Evolutionary conservation across 2,888 invertebrate genomes (phyloP), one percentile per base, ranked within the genome.

Genomic region (Chymomyza procnemis): DNA sequence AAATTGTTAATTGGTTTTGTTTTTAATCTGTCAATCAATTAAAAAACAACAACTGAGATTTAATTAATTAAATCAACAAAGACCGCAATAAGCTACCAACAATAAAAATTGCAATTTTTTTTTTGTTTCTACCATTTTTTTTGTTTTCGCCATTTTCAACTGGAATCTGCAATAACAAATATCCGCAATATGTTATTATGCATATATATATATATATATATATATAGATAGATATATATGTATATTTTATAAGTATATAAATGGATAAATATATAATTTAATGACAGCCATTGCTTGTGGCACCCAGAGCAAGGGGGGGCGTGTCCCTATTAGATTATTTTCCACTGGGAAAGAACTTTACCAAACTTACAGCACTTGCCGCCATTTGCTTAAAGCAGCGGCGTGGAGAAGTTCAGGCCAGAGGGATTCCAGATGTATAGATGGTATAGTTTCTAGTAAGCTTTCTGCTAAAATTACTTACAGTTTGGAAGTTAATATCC

Each of bases 1-100:
- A 88, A 88, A 88, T 88, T 88, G 87, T 86, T 86, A 86, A 88
- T 86, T 86, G 88, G 80, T 88, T 88, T 86, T 88, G 88, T 86
- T 87, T 88, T 86, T 88, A 88, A 86, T 88, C 87, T 85, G 88
- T 86, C 88, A 86, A 86, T 86, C 88, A 86, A 86, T 86, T 86
- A 88, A 88, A 86, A 83, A 84, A 41, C 41, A 78, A 87, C 83
- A 84, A 84, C 87, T 80, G 88, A 81, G 87, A 84, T 84, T 84
- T 88, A 84, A 84, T 84, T 88, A 84, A 84, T 84, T 84, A 87
- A 84, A 84, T 87, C 82, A 83, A 83, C 88, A 83, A 78, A 83
- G 76, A 74, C 87, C 86, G 73, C 87, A 87, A 85, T 87, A 83
- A 83, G 82, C 83, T 85, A 87, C 77, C 83, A 82, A 74, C 87